Evolutionary conservation across 2,113 vertebrate species (phyloP).

Genomic region (Sporophila hypoxantha): DNA sequence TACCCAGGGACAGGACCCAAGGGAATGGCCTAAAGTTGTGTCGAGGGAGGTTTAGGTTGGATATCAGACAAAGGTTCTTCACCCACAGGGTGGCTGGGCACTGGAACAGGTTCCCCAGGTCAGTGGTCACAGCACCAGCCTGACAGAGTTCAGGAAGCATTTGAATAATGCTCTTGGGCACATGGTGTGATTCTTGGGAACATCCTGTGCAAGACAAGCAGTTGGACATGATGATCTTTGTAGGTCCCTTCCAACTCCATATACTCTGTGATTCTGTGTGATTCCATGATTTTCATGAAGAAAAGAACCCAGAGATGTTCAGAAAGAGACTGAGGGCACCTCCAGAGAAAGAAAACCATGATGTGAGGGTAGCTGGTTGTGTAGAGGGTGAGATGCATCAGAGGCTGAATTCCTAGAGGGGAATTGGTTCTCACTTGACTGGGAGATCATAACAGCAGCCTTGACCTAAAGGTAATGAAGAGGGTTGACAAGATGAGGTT

Average conservation of each 20-base stretch:
- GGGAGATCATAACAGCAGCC: not conserved
- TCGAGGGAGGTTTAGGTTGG: not conserved
- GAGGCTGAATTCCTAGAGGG: not conserved
- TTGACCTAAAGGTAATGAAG: not conserved
- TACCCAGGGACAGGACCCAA: too few relatives aligned
- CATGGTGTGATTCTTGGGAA: not conserved
- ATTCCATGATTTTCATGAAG: not conserved
- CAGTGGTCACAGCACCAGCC: not conserved
- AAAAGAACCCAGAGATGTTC: not conserved
- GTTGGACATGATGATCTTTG: fast-evolving
- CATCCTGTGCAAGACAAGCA: not conserved
- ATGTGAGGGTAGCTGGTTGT: fast-evolving
- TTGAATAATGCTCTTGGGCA: not conserved
- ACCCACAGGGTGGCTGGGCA: too few relatives aligned
- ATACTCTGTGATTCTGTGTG: not conserved
- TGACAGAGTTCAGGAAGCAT: not conserved
- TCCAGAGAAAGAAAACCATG: not conserved
- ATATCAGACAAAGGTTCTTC: not conserved
- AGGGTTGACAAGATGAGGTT: not conserved
- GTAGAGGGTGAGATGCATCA: not conserved
- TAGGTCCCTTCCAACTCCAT: not conserved
- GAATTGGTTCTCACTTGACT: not conserved
- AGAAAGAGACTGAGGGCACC: not conserved
- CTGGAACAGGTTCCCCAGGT: not conserved
- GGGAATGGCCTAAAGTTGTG: not conserved